Conservation (phyloP, 2,113 vertebrate species). For the Ursus arctos region DNA sequence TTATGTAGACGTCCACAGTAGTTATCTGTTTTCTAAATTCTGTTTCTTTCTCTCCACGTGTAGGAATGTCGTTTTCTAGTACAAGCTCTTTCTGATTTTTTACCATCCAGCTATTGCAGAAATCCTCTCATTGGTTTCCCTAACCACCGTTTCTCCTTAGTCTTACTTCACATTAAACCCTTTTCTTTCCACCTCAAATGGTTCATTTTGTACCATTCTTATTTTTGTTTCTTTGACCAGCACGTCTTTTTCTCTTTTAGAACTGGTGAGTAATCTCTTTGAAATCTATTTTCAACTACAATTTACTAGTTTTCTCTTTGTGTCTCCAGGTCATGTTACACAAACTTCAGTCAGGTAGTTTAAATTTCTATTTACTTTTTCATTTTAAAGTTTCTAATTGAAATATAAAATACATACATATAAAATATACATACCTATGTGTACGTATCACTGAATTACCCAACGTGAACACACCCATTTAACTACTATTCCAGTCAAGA, state of each 20-base stretch:
- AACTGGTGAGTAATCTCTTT: not conserved
- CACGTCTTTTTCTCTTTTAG: not conserved
- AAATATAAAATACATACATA: too few relatives aligned
- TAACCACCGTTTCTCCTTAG: not conserved
- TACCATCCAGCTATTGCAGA: not conserved
- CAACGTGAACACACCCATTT: not conserved
- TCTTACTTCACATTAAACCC: not conserved
- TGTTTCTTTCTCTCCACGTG: not conserved
- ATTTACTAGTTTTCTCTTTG: not conserved
- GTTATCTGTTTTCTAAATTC: not conserved
- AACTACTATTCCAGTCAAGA: not conserved
- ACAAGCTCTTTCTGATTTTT: not conserved
- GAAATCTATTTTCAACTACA: not conserved
- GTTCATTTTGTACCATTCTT: not conserved
- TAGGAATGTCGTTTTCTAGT: not conserved
- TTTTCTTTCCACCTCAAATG: not conserved
- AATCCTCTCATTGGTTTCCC: not conserved
- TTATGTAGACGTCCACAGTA: not conserved
- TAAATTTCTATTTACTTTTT: too few relatives aligned
- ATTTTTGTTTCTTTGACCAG: not conserved
- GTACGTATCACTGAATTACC: too few relatives aligned
- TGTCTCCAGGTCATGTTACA: not conserved
- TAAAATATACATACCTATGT: too few relatives aligned
- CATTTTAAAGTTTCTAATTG: too few relatives aligned
- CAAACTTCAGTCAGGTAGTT: not conserved